phyloP scores from a whole-genome alignment of 2,888 invertebrate genomes.

The Limnephilus rhombicus region DNA sequence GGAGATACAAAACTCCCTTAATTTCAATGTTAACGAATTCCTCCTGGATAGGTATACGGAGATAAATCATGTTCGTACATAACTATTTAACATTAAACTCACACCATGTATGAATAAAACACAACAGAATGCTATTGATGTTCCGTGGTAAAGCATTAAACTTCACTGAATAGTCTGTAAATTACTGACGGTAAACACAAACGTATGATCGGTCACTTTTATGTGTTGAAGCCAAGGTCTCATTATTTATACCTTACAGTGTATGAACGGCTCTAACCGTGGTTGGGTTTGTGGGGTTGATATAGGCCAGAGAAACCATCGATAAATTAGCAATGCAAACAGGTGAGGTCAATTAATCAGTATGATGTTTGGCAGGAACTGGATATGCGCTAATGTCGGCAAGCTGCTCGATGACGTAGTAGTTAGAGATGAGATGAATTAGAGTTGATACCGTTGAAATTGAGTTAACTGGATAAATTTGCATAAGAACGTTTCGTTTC shows the following conservation, averaged over 20 bases:
- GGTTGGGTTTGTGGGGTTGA: background rate
- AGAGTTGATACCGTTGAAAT: background rate
- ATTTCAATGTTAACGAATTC: background rate
- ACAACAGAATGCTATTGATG: background rate
- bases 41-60: background rate
- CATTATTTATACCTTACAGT: background rate
- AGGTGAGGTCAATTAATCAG: background rate
- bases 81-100: background rate
- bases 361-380: background rate
- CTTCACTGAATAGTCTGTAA: background rate
- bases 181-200: background rate
- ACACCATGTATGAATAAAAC: background rate
- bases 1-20: background rate
- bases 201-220: background rate
- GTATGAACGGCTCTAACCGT: background rate
- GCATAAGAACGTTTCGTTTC: background rate
- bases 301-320: background rate
- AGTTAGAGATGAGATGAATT: background rate
- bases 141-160: background rate
- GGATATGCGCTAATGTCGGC: background rate
- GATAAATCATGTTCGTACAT: background rate
- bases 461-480: background rate
- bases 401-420: background rate
- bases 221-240: background rate
- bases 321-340: constrained; percentile 1